Evolutionary conservation across 2,113 vertebrate genomes (phyloP), one percentile per base, ranked within the genome.

Genomic region (Saguinus imperator): DNA sequence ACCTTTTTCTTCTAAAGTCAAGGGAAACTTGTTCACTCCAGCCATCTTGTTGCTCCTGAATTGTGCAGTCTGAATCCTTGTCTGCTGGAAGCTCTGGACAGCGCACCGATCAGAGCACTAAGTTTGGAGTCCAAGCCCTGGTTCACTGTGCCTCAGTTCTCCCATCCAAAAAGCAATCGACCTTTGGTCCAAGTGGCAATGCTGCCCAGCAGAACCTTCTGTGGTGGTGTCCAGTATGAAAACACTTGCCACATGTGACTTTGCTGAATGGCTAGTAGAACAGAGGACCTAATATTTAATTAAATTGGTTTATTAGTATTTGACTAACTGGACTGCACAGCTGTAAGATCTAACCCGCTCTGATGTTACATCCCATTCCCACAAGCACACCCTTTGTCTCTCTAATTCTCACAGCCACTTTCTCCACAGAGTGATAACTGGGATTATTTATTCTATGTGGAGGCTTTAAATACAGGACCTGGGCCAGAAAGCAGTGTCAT

Each of bases 1-100:
- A 61, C 4, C 25, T 18, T 1, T 94, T 40, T 21, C 79, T 35
- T 58, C 20, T 6, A 20, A 45, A 45, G 70, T 17, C 29, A 3
- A 6, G 5, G 17, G 2, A 37, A 58, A 32, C 5, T 27, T 1
- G 2, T 72, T 61, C 21, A 7, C 37, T 10, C 12, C 9, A 7
- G 9, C 17, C 70, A 13, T 43, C 70, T 91, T 61, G 32, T 70
- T 77, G 79, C 18, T 2, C 3, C 37, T 43, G 8, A 77, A 12
- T 43, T 50, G 73, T 8, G 16, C 1, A 0, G 8, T 12, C 35
- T 43, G 40, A 84, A 58, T 55, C 8, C 11, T 29, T 29, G 77
- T 29, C 50, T 61, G 13, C 64, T 35, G n/a, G 55, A 48, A 5
- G 48, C 6, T 37, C 57, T 27, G 4, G 50, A 14, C 45, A 58